Evolutionary conservation across 2,113 vertebrate species (phyloP).

Genomic region (Pithys albifrons): DNA sequence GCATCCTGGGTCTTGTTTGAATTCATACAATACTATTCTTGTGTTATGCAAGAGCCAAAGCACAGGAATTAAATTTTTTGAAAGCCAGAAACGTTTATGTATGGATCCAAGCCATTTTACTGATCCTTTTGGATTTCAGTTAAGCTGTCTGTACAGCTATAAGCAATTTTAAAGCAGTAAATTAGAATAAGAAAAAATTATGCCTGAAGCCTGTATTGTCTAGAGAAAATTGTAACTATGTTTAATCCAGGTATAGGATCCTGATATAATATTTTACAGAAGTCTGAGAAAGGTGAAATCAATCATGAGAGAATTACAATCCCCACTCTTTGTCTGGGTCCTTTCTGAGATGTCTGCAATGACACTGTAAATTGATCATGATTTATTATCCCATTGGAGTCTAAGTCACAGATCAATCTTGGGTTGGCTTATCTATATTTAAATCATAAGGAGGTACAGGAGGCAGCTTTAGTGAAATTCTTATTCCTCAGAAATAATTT

Average conservation of each 20-base stretch:
- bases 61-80: background rate
- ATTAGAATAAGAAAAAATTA: background rate
- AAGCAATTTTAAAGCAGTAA: background rate
- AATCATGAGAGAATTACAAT: background rate
- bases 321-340: background rate
- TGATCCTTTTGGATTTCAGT: background rate
- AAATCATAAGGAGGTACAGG: background rate
- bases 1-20: background rate
- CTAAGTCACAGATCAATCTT: background rate
- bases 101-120: background rate
- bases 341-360: background rate
- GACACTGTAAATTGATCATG: background rate
- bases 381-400: background rate
- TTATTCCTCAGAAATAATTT: background rate
- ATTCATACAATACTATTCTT: background rate
- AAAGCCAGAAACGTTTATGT: background rate
- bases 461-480: background rate
- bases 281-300: background rate
- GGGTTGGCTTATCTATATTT: background rate
- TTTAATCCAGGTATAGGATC: background rate
- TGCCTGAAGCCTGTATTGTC: background rate
- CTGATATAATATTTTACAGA: background rate
- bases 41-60: background rate
- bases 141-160: background rate
- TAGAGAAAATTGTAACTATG: background rate